Evolutionary conservation across 2,888 invertebrate species (phyloP).

Genomic region (Amblyjoppa fuscipennis): DNA sequence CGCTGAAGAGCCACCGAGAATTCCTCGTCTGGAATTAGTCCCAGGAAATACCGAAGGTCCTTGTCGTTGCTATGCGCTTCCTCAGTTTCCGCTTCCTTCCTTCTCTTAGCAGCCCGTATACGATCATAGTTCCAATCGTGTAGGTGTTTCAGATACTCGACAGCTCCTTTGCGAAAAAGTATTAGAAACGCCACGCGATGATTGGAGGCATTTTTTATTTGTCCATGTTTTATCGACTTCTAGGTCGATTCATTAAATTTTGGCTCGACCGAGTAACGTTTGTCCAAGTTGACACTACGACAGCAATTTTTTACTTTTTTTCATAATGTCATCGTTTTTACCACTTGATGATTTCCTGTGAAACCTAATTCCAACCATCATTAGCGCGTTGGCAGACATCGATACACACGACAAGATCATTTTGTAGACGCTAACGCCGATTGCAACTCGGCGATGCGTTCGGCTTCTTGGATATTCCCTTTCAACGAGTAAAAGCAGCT

Average conservation of each 20-base stretch:
- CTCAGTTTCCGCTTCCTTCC: neutral
- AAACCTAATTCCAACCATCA: neutral
- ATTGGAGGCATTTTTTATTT: neutral
- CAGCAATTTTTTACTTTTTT: no score
- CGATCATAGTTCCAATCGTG: neutral
- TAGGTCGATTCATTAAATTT: no score
- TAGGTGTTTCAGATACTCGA: neutral
- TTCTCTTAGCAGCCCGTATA: neutral
- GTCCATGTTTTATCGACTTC: neutral
- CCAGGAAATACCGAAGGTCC: conserved; percentile 34
- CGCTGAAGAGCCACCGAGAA: neutral
- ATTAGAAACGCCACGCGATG: neutral
- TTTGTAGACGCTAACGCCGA: conserved; percentile 41
- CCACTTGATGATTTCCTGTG: neutral
- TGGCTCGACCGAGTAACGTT: no score
- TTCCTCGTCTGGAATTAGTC: conserved; percentile 17
- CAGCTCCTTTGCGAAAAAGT: neutral
- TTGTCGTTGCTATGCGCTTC: neutral
- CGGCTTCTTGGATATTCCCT: conserved; percentile 39
- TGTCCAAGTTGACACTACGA: no score
- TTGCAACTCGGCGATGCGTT: conserved; percentile 26
- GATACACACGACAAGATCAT: conserved; percentile 40
- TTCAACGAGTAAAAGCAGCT: conserved; percentile 17
- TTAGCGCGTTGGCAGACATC: conserved; percentile 38
- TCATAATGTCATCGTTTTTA: neutral